Evolutionary conservation across 2,888 invertebrate species (phyloP).

Genomic region (Heliconius hortense): DNA sequence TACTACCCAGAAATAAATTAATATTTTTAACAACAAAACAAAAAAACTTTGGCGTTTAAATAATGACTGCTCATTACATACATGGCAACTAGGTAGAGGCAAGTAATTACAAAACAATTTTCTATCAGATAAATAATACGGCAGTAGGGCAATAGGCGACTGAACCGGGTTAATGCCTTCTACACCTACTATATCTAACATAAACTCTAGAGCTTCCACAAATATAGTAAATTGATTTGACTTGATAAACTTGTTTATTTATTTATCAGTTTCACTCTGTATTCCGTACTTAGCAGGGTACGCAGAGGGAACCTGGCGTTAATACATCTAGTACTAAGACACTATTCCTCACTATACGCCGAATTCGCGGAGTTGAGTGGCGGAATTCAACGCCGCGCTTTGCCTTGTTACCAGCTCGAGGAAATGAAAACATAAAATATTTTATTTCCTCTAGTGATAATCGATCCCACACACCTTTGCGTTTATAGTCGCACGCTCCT

Average conservation of each 20-base stretch:
- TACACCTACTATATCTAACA: slow-evolving; percentile 3
- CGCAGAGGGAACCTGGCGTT: not conserved
- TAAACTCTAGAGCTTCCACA: slow-evolving; percentile 1
- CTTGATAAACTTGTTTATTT: not conserved
- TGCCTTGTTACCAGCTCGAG: not conserved
- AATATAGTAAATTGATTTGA: not conserved
- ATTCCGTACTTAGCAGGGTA: not conserved
- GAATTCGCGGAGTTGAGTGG: not conserved
- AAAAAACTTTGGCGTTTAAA: not conserved
- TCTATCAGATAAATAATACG: slow-evolving; percentile 34
- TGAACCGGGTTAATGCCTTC: slow-evolving; percentile 25
- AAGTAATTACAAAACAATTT: slow-evolving; percentile 35
- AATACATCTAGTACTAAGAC: not conserved
- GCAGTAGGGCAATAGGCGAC: slow-evolving; percentile 29
- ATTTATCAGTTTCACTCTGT: not conserved
- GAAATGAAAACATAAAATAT: too few relatives aligned
- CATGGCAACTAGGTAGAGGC: slow-evolving; percentile 6
- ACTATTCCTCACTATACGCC: not conserved
- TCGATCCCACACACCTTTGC: too few relatives aligned
- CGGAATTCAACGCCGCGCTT: not conserved
- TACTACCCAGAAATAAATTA: too few relatives aligned
- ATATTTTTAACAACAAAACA: not conserved
- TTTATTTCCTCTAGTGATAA: too few relatives aligned
- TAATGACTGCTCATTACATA: slow-evolving; percentile 5
- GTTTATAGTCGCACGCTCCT: too few relatives aligned